Conservation (phyloP, 2,113 vertebrate species). For the Peromyscus maniculatus region DNA sequence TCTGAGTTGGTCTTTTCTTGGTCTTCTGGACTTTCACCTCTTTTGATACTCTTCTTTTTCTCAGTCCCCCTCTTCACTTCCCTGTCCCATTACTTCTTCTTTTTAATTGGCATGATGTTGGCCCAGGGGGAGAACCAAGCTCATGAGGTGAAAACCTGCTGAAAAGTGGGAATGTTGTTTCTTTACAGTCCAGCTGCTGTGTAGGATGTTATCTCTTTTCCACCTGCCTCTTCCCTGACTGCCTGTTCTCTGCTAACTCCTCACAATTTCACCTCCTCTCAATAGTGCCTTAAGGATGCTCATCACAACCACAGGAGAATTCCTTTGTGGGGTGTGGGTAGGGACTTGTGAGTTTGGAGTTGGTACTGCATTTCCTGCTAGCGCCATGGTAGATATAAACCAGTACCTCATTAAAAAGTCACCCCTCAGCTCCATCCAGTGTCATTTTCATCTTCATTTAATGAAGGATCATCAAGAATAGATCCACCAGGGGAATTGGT, state of each 20-base stretch:
- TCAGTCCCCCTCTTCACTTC: background rate
- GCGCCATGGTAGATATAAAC: slow-evolving; percentile 32
- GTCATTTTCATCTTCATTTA: slow-evolving; percentile 51
- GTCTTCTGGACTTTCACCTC: background rate
- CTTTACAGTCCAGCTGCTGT: background rate
- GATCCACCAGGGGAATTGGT: background rate
- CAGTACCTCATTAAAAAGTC: slow-evolving; percentile 43
- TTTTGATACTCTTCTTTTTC: background rate
- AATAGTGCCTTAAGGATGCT: background rate
- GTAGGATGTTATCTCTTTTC: background rate
- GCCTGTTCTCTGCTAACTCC: background rate
- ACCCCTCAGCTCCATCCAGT: background rate
- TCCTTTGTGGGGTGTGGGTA: background rate
- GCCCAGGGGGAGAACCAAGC: background rate
- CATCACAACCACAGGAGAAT: background rate
- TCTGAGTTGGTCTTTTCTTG: background rate
- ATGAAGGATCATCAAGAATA: slow-evolving; percentile 49
- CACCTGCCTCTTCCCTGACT: background rate
- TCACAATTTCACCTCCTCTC: background rate
- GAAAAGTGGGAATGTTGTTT: too few relatives aligned
- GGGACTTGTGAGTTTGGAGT: background rate
- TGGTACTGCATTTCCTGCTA: background rate
- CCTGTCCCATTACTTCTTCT: background rate
- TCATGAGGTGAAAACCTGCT: background rate
- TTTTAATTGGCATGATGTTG: background rate